Conservation (phyloP, 2,797 vertebrate genomes). For the Sternotherus odoratus region DNA sequence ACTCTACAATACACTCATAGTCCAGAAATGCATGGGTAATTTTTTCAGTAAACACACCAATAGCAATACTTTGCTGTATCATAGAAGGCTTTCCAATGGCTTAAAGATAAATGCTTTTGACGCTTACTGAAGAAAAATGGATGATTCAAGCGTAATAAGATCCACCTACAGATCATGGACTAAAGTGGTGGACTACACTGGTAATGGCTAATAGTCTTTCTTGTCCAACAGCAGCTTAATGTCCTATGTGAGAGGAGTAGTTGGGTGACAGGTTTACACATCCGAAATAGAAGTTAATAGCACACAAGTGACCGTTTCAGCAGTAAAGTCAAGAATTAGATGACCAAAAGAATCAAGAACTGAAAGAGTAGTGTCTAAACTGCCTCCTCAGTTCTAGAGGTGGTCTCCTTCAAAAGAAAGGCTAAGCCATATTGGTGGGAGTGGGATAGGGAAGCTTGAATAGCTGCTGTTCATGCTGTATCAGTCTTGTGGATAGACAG, state of each 20-base stretch:
- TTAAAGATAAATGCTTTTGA: not conserved
- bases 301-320: not conserved
- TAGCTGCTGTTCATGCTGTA: not conserved
- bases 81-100: not conserved
- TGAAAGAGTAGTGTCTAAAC: not conserved
- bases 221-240: not conserved
- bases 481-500: rapidly evolving
- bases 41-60: not conserved
- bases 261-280: not conserved
- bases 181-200: not conserved
- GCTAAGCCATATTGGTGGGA: not conserved
- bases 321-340: not conserved
- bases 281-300: rapidly evolving
- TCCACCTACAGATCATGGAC: not conserved
- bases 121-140: not conserved
- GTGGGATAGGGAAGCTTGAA: not conserved
- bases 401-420: not conserved
- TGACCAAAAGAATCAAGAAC: not conserved
- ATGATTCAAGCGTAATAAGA: not conserved
- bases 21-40: not conserved
- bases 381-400: not conserved
- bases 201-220: not conserved
- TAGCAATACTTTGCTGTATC: not conserved
- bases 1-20: not conserved
- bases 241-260: not conserved